Conservation (phyloP, 2,113 vertebrate genomes). For the Rhinoptilus africanus region DNA sequence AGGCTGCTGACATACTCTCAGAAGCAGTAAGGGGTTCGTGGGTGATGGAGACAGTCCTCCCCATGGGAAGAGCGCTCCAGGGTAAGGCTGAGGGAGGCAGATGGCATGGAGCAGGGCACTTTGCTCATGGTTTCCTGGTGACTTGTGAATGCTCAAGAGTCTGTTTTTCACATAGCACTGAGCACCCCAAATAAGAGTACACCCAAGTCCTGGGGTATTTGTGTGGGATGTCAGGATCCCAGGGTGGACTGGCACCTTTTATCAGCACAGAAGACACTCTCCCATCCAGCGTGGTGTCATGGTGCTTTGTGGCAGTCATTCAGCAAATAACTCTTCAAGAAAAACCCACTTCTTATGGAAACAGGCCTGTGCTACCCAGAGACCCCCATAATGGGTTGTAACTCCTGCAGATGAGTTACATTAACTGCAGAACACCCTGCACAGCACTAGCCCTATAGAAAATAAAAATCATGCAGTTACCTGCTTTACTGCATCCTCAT, state of each 20-base stretch:
- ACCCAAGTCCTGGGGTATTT: not conserved
- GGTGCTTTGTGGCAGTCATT: not conserved
- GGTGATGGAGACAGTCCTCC: not conserved
- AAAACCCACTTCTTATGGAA: not conserved
- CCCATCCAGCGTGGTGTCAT: not conserved
- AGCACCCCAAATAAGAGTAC: not conserved
- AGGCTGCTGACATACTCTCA: not conserved
- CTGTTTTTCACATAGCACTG: not conserved
- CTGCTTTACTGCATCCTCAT: slow-evolving; percentile 95
- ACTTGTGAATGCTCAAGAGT: not conserved
- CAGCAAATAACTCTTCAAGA: not conserved
- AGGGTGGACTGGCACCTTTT: not conserved
- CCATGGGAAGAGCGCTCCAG: rapidly evolving
- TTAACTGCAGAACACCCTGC: not conserved
- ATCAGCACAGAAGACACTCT: not conserved
- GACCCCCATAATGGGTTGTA: rapidly evolving
- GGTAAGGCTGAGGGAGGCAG: not conserved
- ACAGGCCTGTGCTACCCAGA: not conserved
- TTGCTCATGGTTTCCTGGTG: not conserved
- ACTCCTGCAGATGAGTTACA: not conserved
- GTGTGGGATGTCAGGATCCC: not conserved
- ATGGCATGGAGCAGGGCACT: not conserved
- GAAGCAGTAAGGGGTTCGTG: not conserved
- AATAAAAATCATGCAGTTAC: slow-evolving; percentile 67
- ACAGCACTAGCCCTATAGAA: not conserved